These are phyloP conservation scores for Enteromius fasciolatus DNA, from an alignment of 2,797 vertebrate genomes.

Conservation along the genomic window DNA sequence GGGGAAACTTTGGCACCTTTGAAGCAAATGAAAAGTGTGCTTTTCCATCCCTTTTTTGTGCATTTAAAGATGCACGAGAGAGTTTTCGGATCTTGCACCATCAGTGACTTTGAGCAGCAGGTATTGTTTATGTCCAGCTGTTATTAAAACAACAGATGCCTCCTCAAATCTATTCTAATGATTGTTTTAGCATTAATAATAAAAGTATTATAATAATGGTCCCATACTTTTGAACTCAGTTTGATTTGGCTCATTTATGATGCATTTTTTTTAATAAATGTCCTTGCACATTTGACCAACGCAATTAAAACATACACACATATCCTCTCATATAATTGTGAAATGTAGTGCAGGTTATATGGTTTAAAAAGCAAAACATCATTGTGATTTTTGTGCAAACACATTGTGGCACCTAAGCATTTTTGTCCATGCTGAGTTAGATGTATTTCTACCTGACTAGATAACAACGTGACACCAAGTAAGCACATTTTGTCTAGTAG, in stretches of 20 bases:
- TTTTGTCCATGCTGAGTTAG: not conserved
- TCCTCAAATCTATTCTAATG: not conserved
- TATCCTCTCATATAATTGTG: not conserved
- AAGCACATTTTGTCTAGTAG: not conserved
- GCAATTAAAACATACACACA: no score
- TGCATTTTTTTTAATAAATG: not conserved
- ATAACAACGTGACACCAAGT: not conserved
- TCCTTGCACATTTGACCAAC: not conserved
- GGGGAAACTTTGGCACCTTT: slow-evolving; percentile 3
- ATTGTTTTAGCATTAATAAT: not conserved
- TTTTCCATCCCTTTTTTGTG: not conserved
- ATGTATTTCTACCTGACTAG: not conserved
- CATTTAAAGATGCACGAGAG: not conserved
- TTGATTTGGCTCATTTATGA: not conserved
- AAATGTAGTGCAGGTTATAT: not conserved
- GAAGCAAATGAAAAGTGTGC: not conserved
- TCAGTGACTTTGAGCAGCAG: not conserved
- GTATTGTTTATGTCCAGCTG: slow-evolving; percentile 1
- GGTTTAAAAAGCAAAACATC: not conserved
- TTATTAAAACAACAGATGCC: not conserved
- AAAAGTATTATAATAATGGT: not conserved
- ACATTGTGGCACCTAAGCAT: not conserved
- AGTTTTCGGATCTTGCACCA: not conserved
- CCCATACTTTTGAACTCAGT: not conserved
- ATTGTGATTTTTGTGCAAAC: not conserved